phyloP scores from a whole-genome alignment of 2,797 vertebrate genomes.

The Tolypeutes matacus region DNA sequence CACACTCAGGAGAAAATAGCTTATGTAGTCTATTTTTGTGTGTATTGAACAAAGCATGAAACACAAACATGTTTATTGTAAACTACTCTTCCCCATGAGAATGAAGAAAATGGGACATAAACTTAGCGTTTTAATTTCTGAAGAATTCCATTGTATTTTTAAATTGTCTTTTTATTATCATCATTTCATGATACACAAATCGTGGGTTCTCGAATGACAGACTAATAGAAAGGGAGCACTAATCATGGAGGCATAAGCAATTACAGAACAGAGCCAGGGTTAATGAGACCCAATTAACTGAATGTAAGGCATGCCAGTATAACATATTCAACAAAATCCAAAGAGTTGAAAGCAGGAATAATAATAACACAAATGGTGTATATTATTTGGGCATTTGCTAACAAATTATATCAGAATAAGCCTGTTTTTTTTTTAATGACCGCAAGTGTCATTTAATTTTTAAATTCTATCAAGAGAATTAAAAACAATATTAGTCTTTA shows the following conservation, averaged over 20 bases:
- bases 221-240: not conserved
- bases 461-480: not conserved
- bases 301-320: not conserved
- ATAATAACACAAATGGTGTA: not conserved
- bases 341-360: not conserved
- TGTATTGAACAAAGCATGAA: not conserved
- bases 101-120: constrained; percentile 39
- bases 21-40: constrained; percentile 57
- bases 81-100: not conserved
- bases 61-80: constrained; percentile 15
- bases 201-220: not conserved
- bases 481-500: not conserved
- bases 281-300: not conserved
- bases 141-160: not conserved
- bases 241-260: constrained; percentile 8
- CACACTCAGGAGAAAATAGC: constrained; percentile 60
- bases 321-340: not conserved
- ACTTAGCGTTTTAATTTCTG: constrained; percentile 12
- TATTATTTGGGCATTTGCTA: not conserved
- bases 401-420: not conserved
- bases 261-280: not conserved
- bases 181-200: not conserved
- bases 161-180: not conserved
- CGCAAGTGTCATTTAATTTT: constrained; percentile 46
- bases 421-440: constrained; percentile 33